phyloP scores from a whole-genome alignment of 2,797 vertebrate species.

The Eurystomus glaucurus region DNA sequence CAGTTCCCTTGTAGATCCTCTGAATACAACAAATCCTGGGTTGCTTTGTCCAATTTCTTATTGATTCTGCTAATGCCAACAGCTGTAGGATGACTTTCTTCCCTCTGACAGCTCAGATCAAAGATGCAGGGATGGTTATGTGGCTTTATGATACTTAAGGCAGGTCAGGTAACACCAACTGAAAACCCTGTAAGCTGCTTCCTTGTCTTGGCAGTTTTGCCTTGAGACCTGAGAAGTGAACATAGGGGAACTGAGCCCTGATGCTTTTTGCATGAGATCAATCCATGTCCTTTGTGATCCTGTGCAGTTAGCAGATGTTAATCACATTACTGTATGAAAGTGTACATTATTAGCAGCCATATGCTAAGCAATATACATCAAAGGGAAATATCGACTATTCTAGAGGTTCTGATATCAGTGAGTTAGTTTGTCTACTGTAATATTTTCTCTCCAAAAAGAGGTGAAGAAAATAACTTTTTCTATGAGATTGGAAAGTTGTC shows the following conservation, averaged over 20 bases:
- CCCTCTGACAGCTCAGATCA: background rate
- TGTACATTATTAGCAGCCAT: background rate
- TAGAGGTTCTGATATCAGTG: background rate
- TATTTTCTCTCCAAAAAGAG: background rate
- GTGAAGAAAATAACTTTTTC: background rate
- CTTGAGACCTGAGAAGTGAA: background rate
- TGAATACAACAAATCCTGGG: background rate
- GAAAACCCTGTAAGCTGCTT: background rate
- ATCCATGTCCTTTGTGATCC: background rate
- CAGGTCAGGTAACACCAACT: background rate
- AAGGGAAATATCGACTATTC: background rate
- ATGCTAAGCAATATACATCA: background rate
- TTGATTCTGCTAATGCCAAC: background rate
- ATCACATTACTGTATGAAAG: background rate
- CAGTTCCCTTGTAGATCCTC: background rate
- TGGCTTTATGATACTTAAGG: background rate
- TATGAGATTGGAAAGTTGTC: background rate
- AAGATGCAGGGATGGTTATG: background rate
- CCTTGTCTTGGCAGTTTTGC: background rate
- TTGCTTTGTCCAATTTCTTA: background rate
- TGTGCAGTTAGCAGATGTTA: background rate
- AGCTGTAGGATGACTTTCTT: background rate
- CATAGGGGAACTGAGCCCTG: background rate
- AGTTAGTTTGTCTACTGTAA: background rate
- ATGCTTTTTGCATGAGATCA: background rate